Evolutionary conservation across 2,797 vertebrate species (phyloP), one percentile per base, ranked within the genome.

Genomic region (Helostoma temminkii): DNA sequence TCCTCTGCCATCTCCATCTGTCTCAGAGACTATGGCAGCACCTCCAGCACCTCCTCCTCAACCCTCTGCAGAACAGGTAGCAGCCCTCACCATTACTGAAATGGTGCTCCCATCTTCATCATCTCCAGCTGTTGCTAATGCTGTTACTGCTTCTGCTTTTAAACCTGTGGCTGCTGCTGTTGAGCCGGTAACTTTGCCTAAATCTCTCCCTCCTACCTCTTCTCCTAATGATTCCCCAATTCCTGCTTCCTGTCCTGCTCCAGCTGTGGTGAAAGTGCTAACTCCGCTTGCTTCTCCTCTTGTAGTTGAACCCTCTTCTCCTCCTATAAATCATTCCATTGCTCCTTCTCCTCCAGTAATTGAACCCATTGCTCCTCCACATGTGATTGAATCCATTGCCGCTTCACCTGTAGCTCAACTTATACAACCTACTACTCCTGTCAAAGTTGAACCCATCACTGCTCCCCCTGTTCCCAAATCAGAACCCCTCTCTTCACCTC

Each of bases 1-100:
- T 80, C 82, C 78, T 62, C 61, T 74, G 57, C 53, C 76, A 41
- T 45, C 64, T 71, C 78, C 82, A 25, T 45, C 67, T 30, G 62
- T 67, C 76, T 64, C 74, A 54, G 78, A 88, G 64, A 64, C 68
- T 41, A 81, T 88, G 66, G 67, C 71, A 49, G 26, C 74, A 61
- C 70, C 82, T 78, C 53, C 55, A 41, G 63, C 83, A 19, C 61
- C 79, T 21, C 64, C 82, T 66, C 78, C 86, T 60, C 71, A 73
- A 28, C 71, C 80, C 60, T 71, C 78, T 9, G 48, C 24, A 73
- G 76, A 89, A 81, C 86, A 93, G 91, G 92, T 93, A 90, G 84
- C 74, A 80, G 83, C 78, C 42, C 80, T 88, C 61, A 80, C 68
- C 62, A 59, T 86, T 1, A 68, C 39, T 62, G 88, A 91, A 50